These are phyloP conservation scores for Hormiphora californensis DNA, from an alignment of 37 sponge, comb jelly and placozoan genomes.

Conservation along the genomic window DNA sequence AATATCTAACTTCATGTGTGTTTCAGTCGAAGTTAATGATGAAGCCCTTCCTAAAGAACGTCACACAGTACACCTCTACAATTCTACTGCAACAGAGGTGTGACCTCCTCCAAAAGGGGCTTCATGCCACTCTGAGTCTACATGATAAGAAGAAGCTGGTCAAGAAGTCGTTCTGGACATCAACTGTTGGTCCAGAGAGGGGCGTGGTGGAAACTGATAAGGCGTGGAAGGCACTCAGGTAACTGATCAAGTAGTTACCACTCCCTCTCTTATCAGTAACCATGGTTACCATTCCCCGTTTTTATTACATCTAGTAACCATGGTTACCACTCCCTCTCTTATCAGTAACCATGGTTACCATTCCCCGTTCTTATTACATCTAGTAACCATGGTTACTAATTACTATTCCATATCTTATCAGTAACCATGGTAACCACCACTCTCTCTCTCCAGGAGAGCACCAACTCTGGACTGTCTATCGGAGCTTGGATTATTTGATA, in stretches of 20 bases:
- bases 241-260: no score
- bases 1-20: no score
- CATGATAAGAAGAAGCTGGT: conserved; percentile 25
- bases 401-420: no score
- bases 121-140: not conserved
- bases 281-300: no score
- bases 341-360: no score
- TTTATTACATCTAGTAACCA: no score
- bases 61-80: not conserved
- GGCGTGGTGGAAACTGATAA: not conserved
- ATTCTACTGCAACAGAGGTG: not conserved
- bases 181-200: not conserved
- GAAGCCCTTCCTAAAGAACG: not conserved
- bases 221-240: not conserved
- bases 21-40: no score
- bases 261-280: no score
- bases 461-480: not conserved
- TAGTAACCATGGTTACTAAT: no score
- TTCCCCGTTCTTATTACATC: no score
- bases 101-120: not conserved
- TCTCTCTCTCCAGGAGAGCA: not conserved
- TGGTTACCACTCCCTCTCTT: no score
- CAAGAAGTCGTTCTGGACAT: conserved; percentile 9
- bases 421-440: no score
- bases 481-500: not conserved